Base-by-base conservation (phyloP, 2,797 vertebrate species). In the Clamator glandarius region DNA sequence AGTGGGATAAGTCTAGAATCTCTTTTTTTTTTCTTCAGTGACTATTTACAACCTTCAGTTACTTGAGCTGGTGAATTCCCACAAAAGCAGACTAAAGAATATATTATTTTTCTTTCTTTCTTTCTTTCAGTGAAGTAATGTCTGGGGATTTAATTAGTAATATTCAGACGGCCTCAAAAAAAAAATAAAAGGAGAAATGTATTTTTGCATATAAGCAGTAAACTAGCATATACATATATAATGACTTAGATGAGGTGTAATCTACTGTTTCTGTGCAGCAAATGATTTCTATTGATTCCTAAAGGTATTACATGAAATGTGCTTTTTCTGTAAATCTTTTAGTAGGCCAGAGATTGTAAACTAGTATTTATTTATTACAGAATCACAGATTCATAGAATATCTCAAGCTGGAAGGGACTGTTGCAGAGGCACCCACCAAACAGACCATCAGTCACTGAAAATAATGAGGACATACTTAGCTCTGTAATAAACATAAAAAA, bases 131-230 rank as follows among this genome's bases (percentile, higher is more conserved):
- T 58, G 20, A 29, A 41, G 11, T 44, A 2, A 33, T 26, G 3
- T 12, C 24, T 76, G 13, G 48, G 6, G 29, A 64, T 39, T 72
- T 58, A 57, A 36, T 42, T 58, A 23, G 7, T 5, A 58, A 46
- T 15, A 2, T 23, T 42, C 33, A 28, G 41, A 28, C 11, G n/a
- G 15, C 31, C 12, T 67, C 11, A 8, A 55, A 74, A 69, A 51
- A 51, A 33, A 15, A n/a, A n/a, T n/a, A n/a, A n/a, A 18, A 1
- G 1, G 2, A 5, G 44, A 64, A 33, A 46, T 15, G 1, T 41
- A 9, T 15, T 52, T 55, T 78, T 81, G 4, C 4, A 31, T 28
- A 31, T 72, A 67, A 52, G 7, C 14, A 62, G 31, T 36, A 51
- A 80, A 52, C 5, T 11, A 57, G 8, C 9, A 67, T 10, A 15